Percentiles rank a stretch among this genome's conserved stretches.
Evolutionary conservation across 2,113 vertebrate genomes (phyloP).

Genomic region (Rattus norvegicus): DNA sequence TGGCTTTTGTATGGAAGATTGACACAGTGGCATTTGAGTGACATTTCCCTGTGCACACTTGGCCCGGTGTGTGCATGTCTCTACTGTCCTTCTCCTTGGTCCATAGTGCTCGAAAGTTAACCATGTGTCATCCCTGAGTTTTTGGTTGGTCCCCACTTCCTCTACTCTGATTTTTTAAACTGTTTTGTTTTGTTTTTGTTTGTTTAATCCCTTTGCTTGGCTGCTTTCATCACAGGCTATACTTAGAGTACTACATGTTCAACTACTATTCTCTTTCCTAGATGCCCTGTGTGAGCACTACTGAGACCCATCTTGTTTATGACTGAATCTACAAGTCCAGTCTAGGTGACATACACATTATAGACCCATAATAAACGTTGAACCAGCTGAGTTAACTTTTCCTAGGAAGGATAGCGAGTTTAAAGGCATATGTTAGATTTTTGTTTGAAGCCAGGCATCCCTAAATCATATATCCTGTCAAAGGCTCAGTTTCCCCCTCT

Average conservation of each 20-base stretch:
- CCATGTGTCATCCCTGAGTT: accelerated
- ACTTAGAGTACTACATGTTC: background rate
- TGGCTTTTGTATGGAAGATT: background rate
- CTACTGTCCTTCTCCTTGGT: background rate
- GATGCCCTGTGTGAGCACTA: background rate
- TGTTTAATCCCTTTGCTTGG: background rate
- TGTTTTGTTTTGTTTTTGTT: background rate
- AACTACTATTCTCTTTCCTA: background rate
- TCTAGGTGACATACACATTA: background rate
- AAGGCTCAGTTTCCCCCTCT: background rate
- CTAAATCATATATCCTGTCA: background rate
- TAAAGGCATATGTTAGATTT: background rate
- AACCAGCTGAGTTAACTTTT: background rate
- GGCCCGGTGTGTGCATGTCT: background rate
- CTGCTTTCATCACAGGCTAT: background rate
- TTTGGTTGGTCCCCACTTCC: background rate
- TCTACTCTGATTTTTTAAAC: background rate
- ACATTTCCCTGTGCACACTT: background rate
- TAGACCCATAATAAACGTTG: background rate
- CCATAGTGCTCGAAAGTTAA: background rate
- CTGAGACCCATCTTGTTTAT: background rate
- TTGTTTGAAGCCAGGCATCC: background rate
- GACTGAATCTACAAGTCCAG: background rate
- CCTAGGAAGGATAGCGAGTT: background rate
- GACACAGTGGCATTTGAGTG: background rate